These are phyloP conservation scores for Zalophus californianus DNA, from an alignment of 2,797 vertebrate species.

Conservation along the genomic window DNA sequence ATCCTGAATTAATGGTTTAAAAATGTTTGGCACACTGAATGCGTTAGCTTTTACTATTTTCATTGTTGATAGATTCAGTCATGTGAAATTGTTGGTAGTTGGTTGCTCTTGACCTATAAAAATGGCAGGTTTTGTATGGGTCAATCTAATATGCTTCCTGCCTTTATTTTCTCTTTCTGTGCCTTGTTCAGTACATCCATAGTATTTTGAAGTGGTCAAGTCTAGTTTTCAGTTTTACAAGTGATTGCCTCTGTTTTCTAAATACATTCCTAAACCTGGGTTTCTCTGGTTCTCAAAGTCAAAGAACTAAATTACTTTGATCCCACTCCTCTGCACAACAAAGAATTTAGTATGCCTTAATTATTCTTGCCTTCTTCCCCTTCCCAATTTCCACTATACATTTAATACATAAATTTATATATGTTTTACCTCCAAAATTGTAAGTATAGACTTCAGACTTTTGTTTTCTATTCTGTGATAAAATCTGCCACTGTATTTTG, in stretches of 20 bases:
- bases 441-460: neutral
- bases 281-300: constrained; percentile 17
- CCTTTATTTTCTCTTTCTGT: neutral
- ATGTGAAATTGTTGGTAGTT: neutral
- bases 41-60: neutral
- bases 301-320: neutral
- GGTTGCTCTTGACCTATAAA: neutral
- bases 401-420: neutral
- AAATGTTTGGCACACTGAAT: neutral
- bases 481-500: neutral
- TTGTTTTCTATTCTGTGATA: constrained; percentile 17
- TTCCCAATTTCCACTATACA: neutral
- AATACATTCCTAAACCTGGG: neutral
- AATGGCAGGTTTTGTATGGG: neutral
- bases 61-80: neutral
- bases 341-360: neutral
- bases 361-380: neutral
- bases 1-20: constrained; percentile 13
- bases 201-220: neutral
- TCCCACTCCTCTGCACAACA: neutral
- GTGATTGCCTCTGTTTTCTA: constrained; percentile 7
- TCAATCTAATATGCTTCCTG: neutral
- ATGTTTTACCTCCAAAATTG: neutral
- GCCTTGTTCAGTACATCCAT: neutral
- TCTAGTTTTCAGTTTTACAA: constrained; percentile 1